A percentile compares a stretch with the other conserved stretches of the same genome.
Conservation (phyloP, 2,113 vertebrate genomes). For the Gracilinanus agilis region DNA sequence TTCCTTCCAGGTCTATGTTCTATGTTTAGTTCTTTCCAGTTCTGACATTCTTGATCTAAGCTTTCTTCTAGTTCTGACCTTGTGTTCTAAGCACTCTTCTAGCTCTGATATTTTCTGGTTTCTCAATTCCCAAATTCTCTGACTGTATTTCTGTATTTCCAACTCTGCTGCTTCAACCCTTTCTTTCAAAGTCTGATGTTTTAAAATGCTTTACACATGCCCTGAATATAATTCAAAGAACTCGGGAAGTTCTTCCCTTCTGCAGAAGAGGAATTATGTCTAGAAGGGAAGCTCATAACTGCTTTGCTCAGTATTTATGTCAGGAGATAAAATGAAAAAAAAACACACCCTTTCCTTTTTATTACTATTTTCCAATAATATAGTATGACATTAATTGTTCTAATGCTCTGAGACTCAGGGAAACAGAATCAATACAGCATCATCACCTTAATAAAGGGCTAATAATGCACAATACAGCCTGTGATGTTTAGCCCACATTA, state of each 20-base stretch:
- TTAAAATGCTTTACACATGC: not conserved
- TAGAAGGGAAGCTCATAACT: slow-evolving; percentile 19
- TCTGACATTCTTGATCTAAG: not conserved
- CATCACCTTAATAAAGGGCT: slow-evolving; percentile 42
- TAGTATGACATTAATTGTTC: slow-evolving; percentile 61
- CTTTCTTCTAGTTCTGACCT: not conserved
- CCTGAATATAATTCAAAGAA: slow-evolving; percentile 30
- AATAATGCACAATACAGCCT: slow-evolving; percentile 18
- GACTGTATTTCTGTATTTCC: not conserved
- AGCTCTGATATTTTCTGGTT: not conserved
- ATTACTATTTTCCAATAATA: slow-evolving; percentile 48
- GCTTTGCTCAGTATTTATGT: slow-evolving; percentile 36
- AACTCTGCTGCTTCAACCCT: not conserved
- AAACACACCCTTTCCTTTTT: slow-evolving; percentile 21
- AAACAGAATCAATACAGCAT: slow-evolving; percentile 52
- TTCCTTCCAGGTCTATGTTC: not conserved
- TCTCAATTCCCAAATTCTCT: not conserved
- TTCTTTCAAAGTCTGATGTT: slow-evolving; percentile 25
- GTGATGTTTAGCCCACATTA: not conserved
- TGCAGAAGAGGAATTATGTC: not conserved
- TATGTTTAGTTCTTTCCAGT: not conserved
- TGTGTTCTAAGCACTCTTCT: not conserved
- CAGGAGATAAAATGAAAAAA: slow-evolving; percentile 32
- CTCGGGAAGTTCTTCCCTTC: not conserved
- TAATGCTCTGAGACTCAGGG: slow-evolving; percentile 29